Conservation (phyloP, 2,797 vertebrate species). For the Peromyscus attwateri region DNA sequence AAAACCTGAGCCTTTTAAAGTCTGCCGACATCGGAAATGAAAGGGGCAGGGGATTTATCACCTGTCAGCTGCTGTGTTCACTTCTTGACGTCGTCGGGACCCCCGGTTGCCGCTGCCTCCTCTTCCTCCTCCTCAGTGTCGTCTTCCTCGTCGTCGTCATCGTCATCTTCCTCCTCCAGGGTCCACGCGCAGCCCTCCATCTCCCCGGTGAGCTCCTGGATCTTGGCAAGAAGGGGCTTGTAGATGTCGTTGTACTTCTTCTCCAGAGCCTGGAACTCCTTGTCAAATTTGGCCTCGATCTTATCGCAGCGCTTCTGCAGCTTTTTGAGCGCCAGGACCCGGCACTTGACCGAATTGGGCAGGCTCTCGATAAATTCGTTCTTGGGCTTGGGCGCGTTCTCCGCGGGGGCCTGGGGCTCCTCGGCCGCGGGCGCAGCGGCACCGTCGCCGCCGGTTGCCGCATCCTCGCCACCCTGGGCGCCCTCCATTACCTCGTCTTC, state of each 20-base stretch:
- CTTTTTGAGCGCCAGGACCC: slow-evolving; percentile 74
- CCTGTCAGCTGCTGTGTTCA: not conserved
- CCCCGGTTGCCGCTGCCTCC: not conserved
- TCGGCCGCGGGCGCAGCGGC: not conserved
- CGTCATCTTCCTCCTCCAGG: slow-evolving; percentile 9
- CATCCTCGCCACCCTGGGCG: slow-evolving; percentile 1
- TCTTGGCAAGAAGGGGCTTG: slow-evolving; percentile 76
- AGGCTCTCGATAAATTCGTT: slow-evolving; percentile 73
- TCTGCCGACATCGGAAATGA: not conserved
- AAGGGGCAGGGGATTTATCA: not conserved
- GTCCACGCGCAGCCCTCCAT: slow-evolving; percentile 76
- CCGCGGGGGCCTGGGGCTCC: slow-evolving; percentile 56
- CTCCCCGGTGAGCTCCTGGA: slow-evolving; percentile 75
- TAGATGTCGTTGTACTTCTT: slow-evolving; percentile 75
- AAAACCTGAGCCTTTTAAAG: slow-evolving; percentile 68
- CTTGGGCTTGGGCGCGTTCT: slow-evolving; percentile 34
- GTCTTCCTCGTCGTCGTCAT: not conserved
- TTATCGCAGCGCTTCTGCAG: slow-evolving; percentile 80
- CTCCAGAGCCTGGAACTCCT: slow-evolving; percentile 78
- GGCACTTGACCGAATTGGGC: slow-evolving; percentile 67
- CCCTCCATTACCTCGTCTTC: not conserved
- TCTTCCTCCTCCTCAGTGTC: not conserved
- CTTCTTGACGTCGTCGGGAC: slow-evolving; percentile 1
- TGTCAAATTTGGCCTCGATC: slow-evolving; percentile 76
- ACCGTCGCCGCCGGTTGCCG: not conserved